Evolutionary conservation across 2,113 vertebrate species (phyloP).

Genomic region (Carollia perspicillata): DNA sequence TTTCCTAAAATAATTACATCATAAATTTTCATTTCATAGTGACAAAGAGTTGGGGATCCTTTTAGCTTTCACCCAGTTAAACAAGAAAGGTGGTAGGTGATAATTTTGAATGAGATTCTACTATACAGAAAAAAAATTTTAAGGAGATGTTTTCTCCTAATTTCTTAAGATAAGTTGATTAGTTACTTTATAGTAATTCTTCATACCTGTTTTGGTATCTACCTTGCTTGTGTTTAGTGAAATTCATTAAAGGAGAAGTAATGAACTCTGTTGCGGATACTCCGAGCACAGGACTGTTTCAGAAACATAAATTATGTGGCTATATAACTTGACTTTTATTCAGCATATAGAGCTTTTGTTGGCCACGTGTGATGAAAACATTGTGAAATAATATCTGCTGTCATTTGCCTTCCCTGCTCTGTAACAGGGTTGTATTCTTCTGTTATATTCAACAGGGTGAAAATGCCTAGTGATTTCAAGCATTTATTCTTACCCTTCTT

Average conservation of each 20-base stretch:
- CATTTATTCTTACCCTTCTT: neutral
- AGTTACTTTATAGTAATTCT: neutral
- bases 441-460: neutral
- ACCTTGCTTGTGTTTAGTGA: neutral
- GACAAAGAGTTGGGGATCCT: neutral
- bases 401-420: neutral
- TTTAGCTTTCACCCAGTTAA: neutral
- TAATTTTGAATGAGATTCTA: neutral
- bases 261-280: neutral
- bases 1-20: slow-evolving; percentile 53
- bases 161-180: neutral
- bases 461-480: neutral
- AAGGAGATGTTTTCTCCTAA: neutral
- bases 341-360: neutral
- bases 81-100: neutral
- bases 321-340: neutral
- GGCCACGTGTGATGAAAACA: neutral
- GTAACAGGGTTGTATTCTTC: neutral
- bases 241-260: neutral
- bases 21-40: slow-evolving; percentile 35
- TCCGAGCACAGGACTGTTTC: neutral
- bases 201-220: neutral
- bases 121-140: neutral
- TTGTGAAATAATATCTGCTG: neutral
- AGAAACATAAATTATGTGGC: neutral